Conservation (phyloP, 2,797 vertebrate species). For the Gambelia wislizenii region DNA sequence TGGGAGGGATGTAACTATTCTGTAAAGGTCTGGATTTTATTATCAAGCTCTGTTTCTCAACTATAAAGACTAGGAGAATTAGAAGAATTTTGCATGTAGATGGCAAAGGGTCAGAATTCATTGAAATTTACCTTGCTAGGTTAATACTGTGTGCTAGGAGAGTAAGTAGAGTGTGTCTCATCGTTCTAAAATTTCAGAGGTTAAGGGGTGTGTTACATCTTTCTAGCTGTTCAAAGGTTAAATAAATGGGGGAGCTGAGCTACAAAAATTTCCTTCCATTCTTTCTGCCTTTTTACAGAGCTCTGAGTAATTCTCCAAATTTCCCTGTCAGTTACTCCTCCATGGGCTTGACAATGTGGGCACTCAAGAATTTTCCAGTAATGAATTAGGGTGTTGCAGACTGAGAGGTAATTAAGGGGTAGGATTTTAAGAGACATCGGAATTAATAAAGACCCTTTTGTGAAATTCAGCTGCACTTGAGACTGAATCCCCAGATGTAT, state of each 20-base stretch:
- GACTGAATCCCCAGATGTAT: not conserved
- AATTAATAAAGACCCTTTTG: not conserved
- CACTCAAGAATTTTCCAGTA: not conserved
- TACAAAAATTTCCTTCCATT: not conserved
- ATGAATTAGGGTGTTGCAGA: not conserved
- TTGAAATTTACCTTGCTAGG: not conserved
- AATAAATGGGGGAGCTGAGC: not conserved
- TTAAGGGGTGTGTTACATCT: too few species aligned
- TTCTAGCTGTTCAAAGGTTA: not conserved
- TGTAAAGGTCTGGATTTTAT: not conserved
- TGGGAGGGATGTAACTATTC: too few species aligned
- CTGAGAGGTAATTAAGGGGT: not conserved
- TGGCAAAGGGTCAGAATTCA: not conserved
- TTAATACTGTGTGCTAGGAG: not conserved
- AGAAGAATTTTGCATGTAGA: not conserved
- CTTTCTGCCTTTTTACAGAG: not conserved
- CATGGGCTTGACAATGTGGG: not conserved
- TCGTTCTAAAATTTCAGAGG: not conserved
- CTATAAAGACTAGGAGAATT: not conserved
- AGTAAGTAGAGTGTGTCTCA: not conserved
- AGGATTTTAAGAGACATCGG: not conserved
- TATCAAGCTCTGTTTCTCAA: not conserved
- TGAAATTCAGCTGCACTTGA: not conserved
- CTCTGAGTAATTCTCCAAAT: not conserved
- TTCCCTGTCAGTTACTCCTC: not conserved